Evolutionary conservation across 2,797 vertebrate genomes (phyloP), one percentile per base, ranked within the genome.

Genomic region (Acanthurus lineatus): DNA sequence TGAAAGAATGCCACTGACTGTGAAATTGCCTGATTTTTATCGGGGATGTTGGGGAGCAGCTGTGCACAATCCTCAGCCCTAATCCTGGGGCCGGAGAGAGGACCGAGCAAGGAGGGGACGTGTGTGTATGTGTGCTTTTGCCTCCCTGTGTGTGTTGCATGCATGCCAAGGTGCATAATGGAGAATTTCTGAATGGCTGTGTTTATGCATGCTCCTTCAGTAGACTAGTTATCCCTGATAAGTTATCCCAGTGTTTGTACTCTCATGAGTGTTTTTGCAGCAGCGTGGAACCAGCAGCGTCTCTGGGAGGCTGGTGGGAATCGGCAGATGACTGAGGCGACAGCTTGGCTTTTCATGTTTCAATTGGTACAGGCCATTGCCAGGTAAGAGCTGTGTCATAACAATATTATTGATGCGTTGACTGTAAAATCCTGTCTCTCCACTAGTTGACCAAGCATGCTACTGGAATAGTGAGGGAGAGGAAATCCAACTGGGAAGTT

Each of bases 1-100:
- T 93, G 93, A 95, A 93, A 95, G 92, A 94, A 94, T 95, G 92
- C 92, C 92, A 93, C 94, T 92, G 91, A 94, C 94, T 95, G 94
- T 94, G 94, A 95, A 95, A 95, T 95, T 95, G 93, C 92, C 91
- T 91, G 93, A 95, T 95, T 95, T 95, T 92, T 95, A 95, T 94
- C 94, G 76, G 90, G 86, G 91, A 92, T 92, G 93, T 93, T 92
- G 91, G 89, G 90, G 88, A 91, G 92, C 94, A 94, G 94, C 94
- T 94, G 94, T 95, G 94, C 90, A 91, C 94, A 95, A 94, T 93
- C 93, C 91, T 90, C 88, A 86, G 87, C 86, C 90, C 92, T 95
- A 95, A 95, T 94, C 92, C 92, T 44, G 76, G 76, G 85, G 73
- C 88, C 83, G 73, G 88, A 91, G 91, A 90, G 83, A 81, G 83